Evolutionary conservation across 2,888 invertebrate genomes (phyloP), one percentile per base, ranked within the genome.

Genomic region (Limenitis camilla): DNA sequence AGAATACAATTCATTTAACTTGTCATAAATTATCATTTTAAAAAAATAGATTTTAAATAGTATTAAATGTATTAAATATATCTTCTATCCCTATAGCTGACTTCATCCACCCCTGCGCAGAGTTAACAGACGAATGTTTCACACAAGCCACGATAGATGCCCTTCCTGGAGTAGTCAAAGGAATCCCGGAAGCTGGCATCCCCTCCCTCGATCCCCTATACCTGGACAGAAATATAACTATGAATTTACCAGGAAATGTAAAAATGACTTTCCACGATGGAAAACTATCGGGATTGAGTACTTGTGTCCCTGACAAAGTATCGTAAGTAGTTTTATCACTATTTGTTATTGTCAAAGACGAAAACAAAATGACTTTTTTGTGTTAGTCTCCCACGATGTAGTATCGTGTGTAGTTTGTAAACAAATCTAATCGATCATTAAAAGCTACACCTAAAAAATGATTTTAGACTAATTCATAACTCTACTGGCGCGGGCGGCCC

Each of bases 221-320:
- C 56, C 67, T 87, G 61, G 85, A 85, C 36, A 76, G 63, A 58
- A 85, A 86, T 62, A 80, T 86, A 57, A 83, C 81, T 41, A 84
- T 86, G 64, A 70, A 74, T 5, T 69, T 86, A 0, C 86, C 86
- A 0, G 86, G 86, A 6, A 84, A 85, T 52, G 66, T 87, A 41
- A 80, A 75, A 65, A 81, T 87, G 81, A 85, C 85, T 28, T 87
- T 87, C 67, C 84, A 85, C 47, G 82, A 87, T 45, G 85, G 85
- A 0, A 81, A 76, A 58, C 66, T 86, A 8, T 65, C 69, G 6
- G 86, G 86, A 1, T 58, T 87, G 4, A 78, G 83, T 43, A 76
- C 78, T 0, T 86, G 86, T 53, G 61, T 79, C 8, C 85, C 86
- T 6, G 77, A 81, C 61, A 85, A 84, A 69, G 86, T 86, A 11